A percentile compares a stretch with the other conserved stretches of the same genome.
phyloP scores from a whole-genome alignment of 2,113 vertebrate genomes.

The Lagenorhynchus albirostris region DNA sequence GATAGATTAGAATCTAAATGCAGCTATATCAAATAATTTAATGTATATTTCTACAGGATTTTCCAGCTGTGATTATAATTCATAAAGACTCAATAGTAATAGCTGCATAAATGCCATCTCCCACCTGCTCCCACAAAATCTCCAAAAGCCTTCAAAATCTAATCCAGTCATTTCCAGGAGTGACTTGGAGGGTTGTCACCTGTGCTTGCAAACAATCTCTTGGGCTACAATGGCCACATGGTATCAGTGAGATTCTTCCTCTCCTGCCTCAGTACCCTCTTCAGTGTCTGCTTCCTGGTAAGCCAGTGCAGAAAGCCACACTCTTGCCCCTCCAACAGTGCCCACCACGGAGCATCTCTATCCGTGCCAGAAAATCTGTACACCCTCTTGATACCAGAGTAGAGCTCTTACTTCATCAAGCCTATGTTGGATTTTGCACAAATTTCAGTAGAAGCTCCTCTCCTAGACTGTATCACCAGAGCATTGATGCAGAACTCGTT shows the following conservation, averaged over 20 bases:
- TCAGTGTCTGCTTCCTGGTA: neutral
- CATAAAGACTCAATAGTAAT: neutral
- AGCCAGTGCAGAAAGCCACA: neutral
- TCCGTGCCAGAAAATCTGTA: neutral
- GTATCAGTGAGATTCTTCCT: neutral
- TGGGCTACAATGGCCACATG: neutral
- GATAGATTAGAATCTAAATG: neutral
- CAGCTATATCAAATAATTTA: neutral
- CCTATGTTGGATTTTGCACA: neutral
- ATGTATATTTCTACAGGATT: neutral
- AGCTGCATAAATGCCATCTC: neutral
- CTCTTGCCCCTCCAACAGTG: too few species aligned
- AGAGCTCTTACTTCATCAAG: neutral
- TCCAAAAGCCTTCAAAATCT: neutral
- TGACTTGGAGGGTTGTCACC: neutral
- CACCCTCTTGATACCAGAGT: rapidly evolving
- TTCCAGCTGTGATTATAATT: neutral
- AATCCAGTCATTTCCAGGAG: neutral
- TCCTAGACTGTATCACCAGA: neutral
- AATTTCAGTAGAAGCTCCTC: neutral
- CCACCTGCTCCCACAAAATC: neutral
- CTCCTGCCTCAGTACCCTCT: neutral
- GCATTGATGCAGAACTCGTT: rapidly evolving
- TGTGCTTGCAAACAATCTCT: neutral
- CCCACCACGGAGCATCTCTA: neutral